Evolutionary conservation across 2,113 vertebrate genomes (phyloP).

Genomic region (Elaphurus davidianus): DNA sequence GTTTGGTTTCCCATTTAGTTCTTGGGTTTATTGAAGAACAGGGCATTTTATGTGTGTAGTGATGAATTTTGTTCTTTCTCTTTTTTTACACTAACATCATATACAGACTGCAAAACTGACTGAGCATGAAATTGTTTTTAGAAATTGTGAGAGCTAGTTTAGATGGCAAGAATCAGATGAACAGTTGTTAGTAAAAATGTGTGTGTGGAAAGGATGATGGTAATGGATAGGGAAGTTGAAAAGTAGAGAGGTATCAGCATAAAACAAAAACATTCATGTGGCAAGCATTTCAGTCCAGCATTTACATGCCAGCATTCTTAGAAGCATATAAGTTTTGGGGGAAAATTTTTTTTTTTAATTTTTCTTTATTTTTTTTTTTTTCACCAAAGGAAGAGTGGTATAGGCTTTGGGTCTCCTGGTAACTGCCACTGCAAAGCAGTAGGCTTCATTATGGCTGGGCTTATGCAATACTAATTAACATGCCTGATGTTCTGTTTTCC

Average conservation of each 20-base stretch:
- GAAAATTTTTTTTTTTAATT: fast-evolving
- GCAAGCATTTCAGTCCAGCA: not conserved
- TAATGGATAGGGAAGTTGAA: not conserved
- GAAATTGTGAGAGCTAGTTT: slow-evolving; percentile 55
- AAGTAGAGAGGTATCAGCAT: not conserved
- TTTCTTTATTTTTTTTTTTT: slow-evolving; percentile 34
- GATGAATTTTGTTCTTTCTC: slow-evolving; percentile 63
- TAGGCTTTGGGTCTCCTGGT: slow-evolving; percentile 78
- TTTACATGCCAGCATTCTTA: not conserved
- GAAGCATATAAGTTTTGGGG: not conserved
- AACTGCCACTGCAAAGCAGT: slow-evolving; percentile 85
- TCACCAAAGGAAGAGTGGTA: slow-evolving; percentile 59
- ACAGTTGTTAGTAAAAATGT: slow-evolving; percentile 50
- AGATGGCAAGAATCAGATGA: slow-evolving; percentile 55
- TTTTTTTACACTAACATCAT: slow-evolving; percentile 72
- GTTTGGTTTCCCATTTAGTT: slow-evolving; percentile 37
- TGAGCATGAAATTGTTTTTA: slow-evolving; percentile 80
- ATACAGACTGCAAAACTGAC: slow-evolving; percentile 69
- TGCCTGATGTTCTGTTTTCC: slow-evolving; percentile 83
- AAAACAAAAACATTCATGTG: not conserved
- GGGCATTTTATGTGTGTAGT: slow-evolving; percentile 53
- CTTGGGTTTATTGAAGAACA: slow-evolving; percentile 46
- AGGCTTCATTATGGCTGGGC: slow-evolving; percentile 88
- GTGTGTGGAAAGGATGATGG: not conserved
- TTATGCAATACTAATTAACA: slow-evolving; percentile 91